Conservation (phyloP, 2,888 invertebrate genomes). For the Sabatieria punctata region DNA sequence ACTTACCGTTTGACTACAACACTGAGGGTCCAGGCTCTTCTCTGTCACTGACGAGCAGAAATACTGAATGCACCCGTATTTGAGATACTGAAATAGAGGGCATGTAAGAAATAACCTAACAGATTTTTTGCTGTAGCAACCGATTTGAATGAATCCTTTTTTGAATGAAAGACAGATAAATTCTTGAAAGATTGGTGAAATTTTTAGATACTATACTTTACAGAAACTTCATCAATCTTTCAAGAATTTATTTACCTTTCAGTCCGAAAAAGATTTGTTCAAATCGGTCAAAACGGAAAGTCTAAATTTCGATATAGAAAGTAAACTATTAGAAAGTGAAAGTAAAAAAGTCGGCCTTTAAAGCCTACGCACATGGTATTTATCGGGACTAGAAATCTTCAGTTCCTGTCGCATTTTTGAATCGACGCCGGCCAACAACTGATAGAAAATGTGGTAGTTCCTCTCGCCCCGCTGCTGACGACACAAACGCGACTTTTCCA, state of each 20-base stretch:
- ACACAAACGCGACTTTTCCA: constrained; percentile 74
- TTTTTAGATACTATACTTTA: too few species aligned
- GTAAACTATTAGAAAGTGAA: constrained; percentile 22
- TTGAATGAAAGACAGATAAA: too few species aligned
- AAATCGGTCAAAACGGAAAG: too few species aligned
- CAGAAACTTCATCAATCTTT: too few species aligned
- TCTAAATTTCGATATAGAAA: too few species aligned
- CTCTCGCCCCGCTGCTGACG: constrained; percentile 75
- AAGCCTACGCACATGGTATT: constrained; percentile 48
- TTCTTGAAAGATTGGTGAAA: too few species aligned
- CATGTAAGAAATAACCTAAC: background rate
- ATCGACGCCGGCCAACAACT: constrained; percentile 82
- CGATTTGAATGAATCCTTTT: too few species aligned
- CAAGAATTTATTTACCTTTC: too few species aligned
- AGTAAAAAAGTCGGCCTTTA: constrained; percentile 46
- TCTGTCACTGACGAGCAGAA: constrained; percentile 58
- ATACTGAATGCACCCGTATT: constrained; percentile 74
- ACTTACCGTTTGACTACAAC: constrained; percentile 33
- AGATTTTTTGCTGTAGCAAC: background rate
- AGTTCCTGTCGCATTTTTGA: constrained; percentile 55
- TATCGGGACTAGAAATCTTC: constrained; percentile 34
- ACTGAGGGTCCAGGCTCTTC: constrained; percentile 37
- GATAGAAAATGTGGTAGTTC: constrained; percentile 93
- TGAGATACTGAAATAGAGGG: constrained; percentile 50
- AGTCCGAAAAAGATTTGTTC: too few species aligned